Percentiles rank a stretch among this genome's conserved stretches.
phyloP scores from a whole-genome alignment of 2,888 invertebrate species.

The Eurois occulta region DNA sequence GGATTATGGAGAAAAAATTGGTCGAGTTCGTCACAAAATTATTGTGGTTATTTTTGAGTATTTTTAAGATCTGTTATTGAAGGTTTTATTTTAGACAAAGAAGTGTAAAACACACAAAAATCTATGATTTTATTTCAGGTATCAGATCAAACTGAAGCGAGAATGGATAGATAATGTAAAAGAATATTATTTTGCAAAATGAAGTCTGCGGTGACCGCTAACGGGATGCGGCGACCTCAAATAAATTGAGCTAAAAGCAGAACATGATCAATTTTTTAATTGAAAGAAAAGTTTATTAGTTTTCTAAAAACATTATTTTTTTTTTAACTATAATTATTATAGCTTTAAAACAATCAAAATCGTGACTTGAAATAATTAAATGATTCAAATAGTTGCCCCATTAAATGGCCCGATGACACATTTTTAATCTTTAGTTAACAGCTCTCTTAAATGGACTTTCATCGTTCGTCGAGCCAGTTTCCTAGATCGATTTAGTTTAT shows the following conservation, averaged over 20 bases:
- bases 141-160: background rate
- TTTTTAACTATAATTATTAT: slow-evolving; percentile 10
- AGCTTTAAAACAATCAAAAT: slow-evolving; percentile 16
- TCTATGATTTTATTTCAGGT: background rate
- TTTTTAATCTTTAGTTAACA: slow-evolving; percentile 37
- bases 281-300: background rate
- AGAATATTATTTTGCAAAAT: background rate
- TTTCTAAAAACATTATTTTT: background rate
- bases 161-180: background rate
- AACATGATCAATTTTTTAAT: too few species aligned
- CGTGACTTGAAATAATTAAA: slow-evolving; percentile 4
- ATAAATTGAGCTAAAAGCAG: background rate
- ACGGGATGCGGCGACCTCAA: background rate
- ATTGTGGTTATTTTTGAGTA: background rate
- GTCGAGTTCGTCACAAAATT: slow-evolving; percentile 29
- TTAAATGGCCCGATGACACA: slow-evolving; percentile 19
- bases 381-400: background rate
- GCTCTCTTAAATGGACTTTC: slow-evolving; percentile 62
- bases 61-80: slow-evolving; percentile 12
- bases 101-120: too few species aligned
- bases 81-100: slow-evolving; percentile 2
- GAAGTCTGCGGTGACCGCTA: background rate
- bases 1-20: slow-evolving; percentile 41
- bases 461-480: slow-evolving; percentile 65
- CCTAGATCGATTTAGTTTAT: slow-evolving; percentile 57